Evolutionary conservation across 2,888 invertebrate genomes (phyloP).

Genomic region (Tenthredo mesomela): DNA sequence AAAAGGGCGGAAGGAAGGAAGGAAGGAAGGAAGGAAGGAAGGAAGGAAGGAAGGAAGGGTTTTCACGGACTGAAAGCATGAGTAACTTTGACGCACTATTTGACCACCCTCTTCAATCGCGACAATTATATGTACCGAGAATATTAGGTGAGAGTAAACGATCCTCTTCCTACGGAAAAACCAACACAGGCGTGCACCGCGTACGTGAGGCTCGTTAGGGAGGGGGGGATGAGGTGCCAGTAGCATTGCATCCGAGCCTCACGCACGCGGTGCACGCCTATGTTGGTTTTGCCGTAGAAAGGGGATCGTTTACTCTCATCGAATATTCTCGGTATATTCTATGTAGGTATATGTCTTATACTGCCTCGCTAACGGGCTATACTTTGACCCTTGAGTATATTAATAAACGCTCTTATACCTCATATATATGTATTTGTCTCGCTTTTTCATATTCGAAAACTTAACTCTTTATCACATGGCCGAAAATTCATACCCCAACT

Average conservation of each 20-base stretch:
- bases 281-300: no score
- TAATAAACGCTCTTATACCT: not conserved
- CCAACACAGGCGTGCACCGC: no score
- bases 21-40: not conserved
- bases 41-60: not conserved
- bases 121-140: not conserved
- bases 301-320: no score
- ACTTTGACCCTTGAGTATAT: not conserved
- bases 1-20: not conserved
- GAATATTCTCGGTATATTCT: no score
- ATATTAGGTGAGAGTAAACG: no score
- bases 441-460: no score
- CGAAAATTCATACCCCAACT: conserved; percentile 62
- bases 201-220: no score
- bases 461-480: not conserved
- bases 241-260: no score
- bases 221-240: no score
- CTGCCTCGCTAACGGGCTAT: not conserved
- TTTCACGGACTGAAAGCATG: not conserved
- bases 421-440: not conserved
- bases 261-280: no score
- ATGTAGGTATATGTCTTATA: no score
- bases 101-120: not conserved
- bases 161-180: no score
- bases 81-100: not conserved